Conservation (phyloP, 2,797 vertebrate genomes). For the Falco cherrug region DNA sequence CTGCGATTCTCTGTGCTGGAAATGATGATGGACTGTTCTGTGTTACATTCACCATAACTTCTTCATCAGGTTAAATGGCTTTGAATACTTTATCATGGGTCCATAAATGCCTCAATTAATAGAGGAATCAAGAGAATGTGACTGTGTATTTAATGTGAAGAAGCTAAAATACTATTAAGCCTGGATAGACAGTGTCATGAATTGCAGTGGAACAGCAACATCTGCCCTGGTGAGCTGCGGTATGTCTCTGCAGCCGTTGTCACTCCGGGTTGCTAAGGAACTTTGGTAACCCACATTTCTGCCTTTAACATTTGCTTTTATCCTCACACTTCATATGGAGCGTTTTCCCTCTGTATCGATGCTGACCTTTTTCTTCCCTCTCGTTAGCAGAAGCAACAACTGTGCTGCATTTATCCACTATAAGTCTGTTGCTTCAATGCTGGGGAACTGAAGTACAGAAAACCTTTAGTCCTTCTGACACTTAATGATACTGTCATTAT, state of each 20-base stretch:
- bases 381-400: slow-evolving; percentile 38
- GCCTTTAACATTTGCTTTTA: slow-evolving; percentile 23
- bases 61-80: not conserved
- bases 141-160: not conserved
- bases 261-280: slow-evolving; percentile 27
- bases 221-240: not conserved
- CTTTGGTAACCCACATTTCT: not conserved
- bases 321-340: not conserved
- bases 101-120: not conserved
- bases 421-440: not conserved
- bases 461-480: not conserved
- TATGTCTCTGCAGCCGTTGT: not conserved
- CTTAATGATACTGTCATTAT: slow-evolving; percentile 25
- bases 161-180: not conserved
- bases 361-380: slow-evolving; percentile 36
- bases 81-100: not conserved
- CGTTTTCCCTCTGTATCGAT: not conserved
- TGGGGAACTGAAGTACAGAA: slow-evolving; percentile 1
- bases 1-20: not conserved
- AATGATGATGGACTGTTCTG: not conserved
- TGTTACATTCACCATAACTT: not conserved
- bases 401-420: not conserved
- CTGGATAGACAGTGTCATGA: not conserved
- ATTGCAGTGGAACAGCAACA: not conserved
- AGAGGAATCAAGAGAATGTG: not conserved